phyloP scores from a whole-genome alignment of 1,140 invertebrate genomes.

The Maconellicoccus hirsutus region DNA sequence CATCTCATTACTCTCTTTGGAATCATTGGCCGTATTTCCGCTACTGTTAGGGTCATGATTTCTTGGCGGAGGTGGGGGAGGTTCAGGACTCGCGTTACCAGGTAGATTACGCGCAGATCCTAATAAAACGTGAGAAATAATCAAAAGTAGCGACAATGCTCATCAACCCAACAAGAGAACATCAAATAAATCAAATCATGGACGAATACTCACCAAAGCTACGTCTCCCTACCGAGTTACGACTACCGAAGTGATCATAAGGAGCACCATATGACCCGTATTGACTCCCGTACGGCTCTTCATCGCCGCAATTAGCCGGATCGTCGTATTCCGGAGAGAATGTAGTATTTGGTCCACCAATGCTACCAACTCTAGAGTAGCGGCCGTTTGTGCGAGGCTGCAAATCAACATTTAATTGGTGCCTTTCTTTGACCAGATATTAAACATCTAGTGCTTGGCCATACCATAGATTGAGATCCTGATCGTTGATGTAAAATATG shows the following conservation, averaged over 20 bases:
- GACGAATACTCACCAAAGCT: conserved; percentile 38
- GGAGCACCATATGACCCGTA: conserved; percentile 67
- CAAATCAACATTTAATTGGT: conserved; percentile 22
- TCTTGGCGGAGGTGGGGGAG: conserved; percentile 64
- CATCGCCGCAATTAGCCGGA: conserved; percentile 78
- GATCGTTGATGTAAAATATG: conserved; percentile 67
- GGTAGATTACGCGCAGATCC: conserved; percentile 55
- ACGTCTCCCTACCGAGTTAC: conserved; percentile 58
- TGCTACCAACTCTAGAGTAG: conserved; percentile 45
- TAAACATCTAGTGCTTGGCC: neutral
- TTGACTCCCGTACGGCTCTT: conserved; percentile 74
- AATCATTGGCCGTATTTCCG: conserved; percentile 72
- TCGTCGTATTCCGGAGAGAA: conserved; percentile 72
- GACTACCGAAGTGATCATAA: conserved; percentile 74
- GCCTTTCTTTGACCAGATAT: no score
- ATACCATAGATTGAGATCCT: conserved; percentile 78
- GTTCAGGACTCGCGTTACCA: conserved; percentile 51
- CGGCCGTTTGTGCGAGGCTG: conserved; percentile 63
- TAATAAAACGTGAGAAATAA: conserved; percentile 23
- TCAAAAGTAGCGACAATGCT: no score
- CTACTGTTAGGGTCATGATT: conserved; percentile 58
- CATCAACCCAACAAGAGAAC: no score
- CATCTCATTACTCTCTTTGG: conserved; percentile 84
- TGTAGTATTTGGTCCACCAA: conserved; percentile 37
- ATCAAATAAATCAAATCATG: no score